Percentiles rank a stretch among this genome's conserved stretches.
phyloP scores from a whole-genome alignment of 2,888 invertebrate species.

The Hermaeophaga mercurialis region DNA sequence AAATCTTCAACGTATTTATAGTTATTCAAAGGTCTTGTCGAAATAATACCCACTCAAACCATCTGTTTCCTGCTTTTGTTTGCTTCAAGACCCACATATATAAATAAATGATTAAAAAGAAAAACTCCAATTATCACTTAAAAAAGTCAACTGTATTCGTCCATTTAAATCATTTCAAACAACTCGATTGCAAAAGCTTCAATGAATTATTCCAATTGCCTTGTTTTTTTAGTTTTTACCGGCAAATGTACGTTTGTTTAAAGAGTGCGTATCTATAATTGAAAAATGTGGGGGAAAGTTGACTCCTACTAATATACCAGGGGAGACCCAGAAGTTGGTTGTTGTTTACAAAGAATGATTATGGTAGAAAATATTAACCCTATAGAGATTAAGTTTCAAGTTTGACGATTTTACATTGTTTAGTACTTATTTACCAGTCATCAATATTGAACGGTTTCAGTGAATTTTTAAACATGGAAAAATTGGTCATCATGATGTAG shows the following conservation, averaged over 20 bases:
- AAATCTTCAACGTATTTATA: conserved; percentile 25
- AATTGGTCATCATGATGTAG: no score
- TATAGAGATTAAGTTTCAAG: no score
- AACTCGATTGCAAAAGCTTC: conserved; percentile 9
- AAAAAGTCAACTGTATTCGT: conserved; percentile 13
- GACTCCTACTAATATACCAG: no score
- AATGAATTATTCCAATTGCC: conserved; percentile 15
- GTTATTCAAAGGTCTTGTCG: conserved; percentile 19
- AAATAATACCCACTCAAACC: conserved; percentile 25
- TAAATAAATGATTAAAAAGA: conserved; percentile 12
- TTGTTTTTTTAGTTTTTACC: not conserved
- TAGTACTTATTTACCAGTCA: no score
- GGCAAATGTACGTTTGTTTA: not conserved
- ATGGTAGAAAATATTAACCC: no score
- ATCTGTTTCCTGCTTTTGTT: conserved; percentile 31
- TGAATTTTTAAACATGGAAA: no score
- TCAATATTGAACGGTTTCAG: no score
- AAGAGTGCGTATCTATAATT: not conserved
- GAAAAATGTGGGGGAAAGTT: conserved; percentile 2
- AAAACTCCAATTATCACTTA: conserved; percentile 23
- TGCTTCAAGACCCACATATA: conserved; percentile 23
- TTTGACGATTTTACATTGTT: no score
- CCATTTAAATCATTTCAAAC: conserved; percentile 26
- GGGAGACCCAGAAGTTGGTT: no score
- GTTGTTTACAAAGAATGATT: no score